Percentiles rank a stretch among this genome's conserved stretches.
phyloP scores from a whole-genome alignment of 2,797 vertebrate species.

The Acipenser oxyrinchus region DNA sequence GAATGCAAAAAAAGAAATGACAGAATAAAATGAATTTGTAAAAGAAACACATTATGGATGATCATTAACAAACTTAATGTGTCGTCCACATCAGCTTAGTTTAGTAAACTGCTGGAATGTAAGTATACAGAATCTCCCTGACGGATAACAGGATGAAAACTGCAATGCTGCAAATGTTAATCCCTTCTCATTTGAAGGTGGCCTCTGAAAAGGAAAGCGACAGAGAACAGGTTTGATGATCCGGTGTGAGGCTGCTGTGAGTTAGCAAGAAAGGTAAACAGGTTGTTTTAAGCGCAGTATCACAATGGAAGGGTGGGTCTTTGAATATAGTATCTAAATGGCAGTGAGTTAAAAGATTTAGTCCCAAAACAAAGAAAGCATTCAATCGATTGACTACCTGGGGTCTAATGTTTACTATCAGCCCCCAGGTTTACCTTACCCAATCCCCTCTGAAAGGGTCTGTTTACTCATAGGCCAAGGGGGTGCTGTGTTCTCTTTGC shows the following conservation, averaged over 20 bases:
- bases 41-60: no score
- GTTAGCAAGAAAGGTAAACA: slow-evolving; percentile 8
- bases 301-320: slow-evolving; percentile 11
- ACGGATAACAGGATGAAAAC: background rate
- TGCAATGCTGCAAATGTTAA: slow-evolving; percentile 2
- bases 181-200: slow-evolving; percentile 9
- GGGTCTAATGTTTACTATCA: slow-evolving; percentile 8
- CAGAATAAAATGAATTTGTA: no score
- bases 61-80: no score
- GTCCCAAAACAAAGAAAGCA: slow-evolving; percentile 1
- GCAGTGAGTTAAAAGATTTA: slow-evolving; percentile 5
- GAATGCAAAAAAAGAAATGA: no score
- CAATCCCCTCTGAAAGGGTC: no score
- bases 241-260: slow-evolving; percentile 6
- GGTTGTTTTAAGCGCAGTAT: slow-evolving; percentile 1
- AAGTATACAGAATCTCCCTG: background rate
- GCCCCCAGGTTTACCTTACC: slow-evolving; percentile 4
- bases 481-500: no score
- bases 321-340: slow-evolving; percentile 8
- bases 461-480: no score
- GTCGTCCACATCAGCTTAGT: background rate
- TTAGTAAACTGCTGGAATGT: slow-evolving; percentile 4
- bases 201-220: slow-evolving; percentile 16
- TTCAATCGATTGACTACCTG: slow-evolving; percentile 2
- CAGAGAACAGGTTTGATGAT: background rate